These are phyloP conservation scores for Acleris sparsana DNA, from an alignment of 2,888 invertebrate genomes.

Conservation along the genomic window DNA sequence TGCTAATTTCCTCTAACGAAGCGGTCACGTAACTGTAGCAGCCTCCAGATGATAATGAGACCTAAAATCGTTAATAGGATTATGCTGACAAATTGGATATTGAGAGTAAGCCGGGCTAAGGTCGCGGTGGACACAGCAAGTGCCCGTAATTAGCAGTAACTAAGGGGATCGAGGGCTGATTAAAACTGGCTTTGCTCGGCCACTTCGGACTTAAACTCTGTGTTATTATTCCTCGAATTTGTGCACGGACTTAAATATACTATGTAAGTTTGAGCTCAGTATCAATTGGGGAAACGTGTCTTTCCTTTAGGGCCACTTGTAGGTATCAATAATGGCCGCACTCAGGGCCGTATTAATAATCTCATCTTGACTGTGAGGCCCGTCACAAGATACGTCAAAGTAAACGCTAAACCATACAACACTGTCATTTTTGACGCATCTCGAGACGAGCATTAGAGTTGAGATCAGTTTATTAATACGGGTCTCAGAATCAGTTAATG, in stretches of 20 bases:
- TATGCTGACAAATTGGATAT: conserved; percentile 76
- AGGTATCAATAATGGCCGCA: too few relatives aligned
- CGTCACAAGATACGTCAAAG: too few relatives aligned
- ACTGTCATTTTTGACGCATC: too few relatives aligned
- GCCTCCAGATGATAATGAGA: conserved; percentile 59
- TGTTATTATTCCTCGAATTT: conserved; percentile 44
- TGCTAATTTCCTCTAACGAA: conserved; percentile 32
- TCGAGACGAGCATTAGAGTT: too few relatives aligned
- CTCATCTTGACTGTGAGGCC: too few relatives aligned
- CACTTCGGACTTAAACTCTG: conserved; percentile 45
- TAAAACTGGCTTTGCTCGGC: conserved; percentile 72
- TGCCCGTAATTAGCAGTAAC: conserved; percentile 78
- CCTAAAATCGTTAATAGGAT: conserved; percentile 74
- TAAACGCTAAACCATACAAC: too few relatives aligned
- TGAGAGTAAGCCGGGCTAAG: conserved; percentile 70
- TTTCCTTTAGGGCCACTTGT: too few relatives aligned
- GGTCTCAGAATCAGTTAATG: neutral
- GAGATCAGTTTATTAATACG: too few relatives aligned
- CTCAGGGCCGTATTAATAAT: too few relatives aligned
- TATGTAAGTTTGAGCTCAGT: neutral
- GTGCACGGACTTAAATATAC: conserved; percentile 1
- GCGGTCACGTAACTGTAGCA: conserved; percentile 31
- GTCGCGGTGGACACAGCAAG: conserved; percentile 72
- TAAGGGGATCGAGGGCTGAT: conserved; percentile 68
- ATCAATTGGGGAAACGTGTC: neutral